A percentile compares a stretch with the other conserved stretches of the same genome.
phyloP scores from a whole-genome alignment of 2,797 vertebrate species.

The Lophius americanus region DNA sequence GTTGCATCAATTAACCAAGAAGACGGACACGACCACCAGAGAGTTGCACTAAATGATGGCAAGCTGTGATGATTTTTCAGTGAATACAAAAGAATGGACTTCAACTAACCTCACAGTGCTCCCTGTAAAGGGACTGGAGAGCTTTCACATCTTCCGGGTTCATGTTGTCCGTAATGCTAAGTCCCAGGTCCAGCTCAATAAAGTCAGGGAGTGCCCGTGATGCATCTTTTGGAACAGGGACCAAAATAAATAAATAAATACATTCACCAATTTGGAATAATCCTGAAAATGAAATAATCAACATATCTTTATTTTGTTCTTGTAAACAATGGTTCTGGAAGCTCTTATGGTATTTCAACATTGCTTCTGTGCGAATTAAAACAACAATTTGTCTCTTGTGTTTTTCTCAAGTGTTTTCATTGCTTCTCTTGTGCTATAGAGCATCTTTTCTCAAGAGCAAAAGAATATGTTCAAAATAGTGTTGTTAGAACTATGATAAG shows the following conservation, averaged over 20 bases:
- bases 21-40: background rate
- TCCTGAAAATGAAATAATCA: background rate
- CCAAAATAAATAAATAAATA: background rate
- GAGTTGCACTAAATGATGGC: no score
- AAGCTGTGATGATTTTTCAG: background rate
- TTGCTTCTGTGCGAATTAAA: no score
- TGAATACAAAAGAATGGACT: background rate
- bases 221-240: conserved; percentile 75
- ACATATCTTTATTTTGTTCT: background rate
- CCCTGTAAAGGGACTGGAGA: conserved; percentile 92
- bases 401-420: no score
- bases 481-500: no score
- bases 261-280: background rate
- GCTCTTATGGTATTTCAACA: no score
- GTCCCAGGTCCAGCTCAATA: conserved; percentile 87
- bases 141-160: conserved; percentile 88
- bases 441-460: no score
- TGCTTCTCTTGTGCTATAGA: no score
- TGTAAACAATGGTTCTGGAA: no score
- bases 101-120: conserved; percentile 92
- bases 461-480: no score
- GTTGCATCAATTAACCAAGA: background rate
- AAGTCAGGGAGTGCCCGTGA: conserved; percentile 95
- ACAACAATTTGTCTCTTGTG: no score
- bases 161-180: conserved; percentile 84